Percentiles rank a stretch among this genome's conserved stretches.
These are phyloP conservation scores for Carlito syrichta DNA, from an alignment of 2,113 vertebrate species.

Conservation along the genomic window DNA sequence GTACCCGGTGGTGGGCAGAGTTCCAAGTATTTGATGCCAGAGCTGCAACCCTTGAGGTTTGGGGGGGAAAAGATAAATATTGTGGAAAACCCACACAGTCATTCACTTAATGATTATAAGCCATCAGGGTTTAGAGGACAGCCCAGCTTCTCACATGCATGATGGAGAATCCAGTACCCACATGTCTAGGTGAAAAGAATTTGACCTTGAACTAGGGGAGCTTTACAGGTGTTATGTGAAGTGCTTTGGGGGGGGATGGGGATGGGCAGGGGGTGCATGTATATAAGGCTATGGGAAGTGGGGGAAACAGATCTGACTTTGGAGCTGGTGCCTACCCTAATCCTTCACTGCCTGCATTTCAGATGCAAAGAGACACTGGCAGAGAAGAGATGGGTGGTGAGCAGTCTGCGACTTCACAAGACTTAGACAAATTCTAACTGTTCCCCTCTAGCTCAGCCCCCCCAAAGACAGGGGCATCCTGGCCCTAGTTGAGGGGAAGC, in stretches of 20 bases:
- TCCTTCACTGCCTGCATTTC: rapidly evolving
- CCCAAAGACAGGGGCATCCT: background rate
- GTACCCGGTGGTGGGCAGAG: slow-evolving; percentile 49
- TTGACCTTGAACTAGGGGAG: background rate
- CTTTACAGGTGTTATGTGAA: rapidly evolving
- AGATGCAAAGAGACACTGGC: background rate
- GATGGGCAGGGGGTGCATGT: rapidly evolving
- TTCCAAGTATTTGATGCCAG: slow-evolving; percentile 54
- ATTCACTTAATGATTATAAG: background rate
- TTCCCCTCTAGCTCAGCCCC: background rate
- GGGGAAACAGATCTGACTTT: background rate
- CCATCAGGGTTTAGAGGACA: background rate
- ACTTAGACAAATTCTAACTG: background rate
- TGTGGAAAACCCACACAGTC: slow-evolving; percentile 52
- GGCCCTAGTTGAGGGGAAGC: background rate
- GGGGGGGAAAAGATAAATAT: slow-evolving; percentile 49
- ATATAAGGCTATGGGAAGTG: rapidly evolving
- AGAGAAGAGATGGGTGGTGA: background rate
- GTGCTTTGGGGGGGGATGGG: too few relatives aligned
- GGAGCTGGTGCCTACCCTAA: background rate
- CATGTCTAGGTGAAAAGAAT: background rate
- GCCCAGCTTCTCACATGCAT: background rate
- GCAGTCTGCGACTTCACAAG: background rate
- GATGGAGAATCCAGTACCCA: background rate
- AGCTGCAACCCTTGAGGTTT: slow-evolving; percentile 33